A percentile compares a stretch with the other conserved stretches of the same genome.
Evolutionary conservation across 2,888 invertebrate genomes (phyloP).

Genomic region (Cheilosia pagana): DNA sequence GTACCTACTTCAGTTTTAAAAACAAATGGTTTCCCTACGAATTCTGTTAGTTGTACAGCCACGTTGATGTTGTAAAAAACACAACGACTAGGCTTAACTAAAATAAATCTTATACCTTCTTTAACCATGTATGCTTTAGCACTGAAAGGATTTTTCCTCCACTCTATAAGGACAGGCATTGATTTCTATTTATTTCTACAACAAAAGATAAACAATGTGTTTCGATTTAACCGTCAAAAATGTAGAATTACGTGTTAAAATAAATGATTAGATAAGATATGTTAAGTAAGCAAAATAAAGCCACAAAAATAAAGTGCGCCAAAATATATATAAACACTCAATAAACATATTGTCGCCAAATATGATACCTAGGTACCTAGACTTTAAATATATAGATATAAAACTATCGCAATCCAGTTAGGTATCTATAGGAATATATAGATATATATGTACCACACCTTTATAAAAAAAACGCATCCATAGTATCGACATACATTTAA

Average conservation of each 20-base stretch:
- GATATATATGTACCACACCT: not conserved
- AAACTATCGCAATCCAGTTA: constrained; percentile 6
- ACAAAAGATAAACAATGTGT: constrained; percentile 28
- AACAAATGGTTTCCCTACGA: too few species aligned
- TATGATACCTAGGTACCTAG: too few species aligned
- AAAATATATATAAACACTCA: not conserved
- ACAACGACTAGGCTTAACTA: too few species aligned
- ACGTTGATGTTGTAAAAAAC: too few species aligned
- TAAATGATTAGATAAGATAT: constrained; percentile 3
- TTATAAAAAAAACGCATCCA: constrained; percentile 34
- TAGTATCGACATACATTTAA: constrained; percentile 15
- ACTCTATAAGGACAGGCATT: not conserved
- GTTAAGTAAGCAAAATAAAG: not conserved
- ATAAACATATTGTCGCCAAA: not conserved
- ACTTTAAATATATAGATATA: not conserved
- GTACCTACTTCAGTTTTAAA: too few species aligned
- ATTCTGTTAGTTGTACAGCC: too few species aligned
- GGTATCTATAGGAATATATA: not conserved
- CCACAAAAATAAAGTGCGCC: not conserved
- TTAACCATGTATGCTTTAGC: too few species aligned
- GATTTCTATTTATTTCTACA: not conserved
- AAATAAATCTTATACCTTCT: too few species aligned
- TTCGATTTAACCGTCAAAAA: not conserved
- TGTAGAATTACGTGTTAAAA: constrained; percentile 18
- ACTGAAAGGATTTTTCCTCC: not conserved